phyloP scores from a whole-genome alignment of 1,140 invertebrate genomes.

The Micrasema minimum region DNA sequence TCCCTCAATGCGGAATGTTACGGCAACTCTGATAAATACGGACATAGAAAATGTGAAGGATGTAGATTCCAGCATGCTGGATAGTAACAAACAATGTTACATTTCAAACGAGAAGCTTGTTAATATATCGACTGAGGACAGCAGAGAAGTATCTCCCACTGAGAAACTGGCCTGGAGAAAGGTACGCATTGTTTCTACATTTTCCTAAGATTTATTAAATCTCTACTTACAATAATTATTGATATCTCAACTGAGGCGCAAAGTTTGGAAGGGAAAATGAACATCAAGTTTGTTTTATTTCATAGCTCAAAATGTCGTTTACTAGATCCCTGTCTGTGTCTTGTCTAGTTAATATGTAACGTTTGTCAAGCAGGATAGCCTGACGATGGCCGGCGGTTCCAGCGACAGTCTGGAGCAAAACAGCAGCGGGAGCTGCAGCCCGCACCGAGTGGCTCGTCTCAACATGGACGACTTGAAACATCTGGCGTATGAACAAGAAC shows the following conservation, averaged over 20 bases:
- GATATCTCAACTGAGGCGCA: too few species aligned
- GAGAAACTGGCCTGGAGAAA: conserved; percentile 40
- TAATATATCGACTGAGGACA: conserved; percentile 15
- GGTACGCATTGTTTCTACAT: conserved; percentile 13
- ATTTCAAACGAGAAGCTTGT: conserved; percentile 23
- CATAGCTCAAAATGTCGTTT: too few species aligned
- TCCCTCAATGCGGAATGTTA: conserved; percentile 30
- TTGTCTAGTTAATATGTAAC: neutral
- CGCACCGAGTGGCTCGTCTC: conserved; percentile 32
- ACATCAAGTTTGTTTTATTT: too few species aligned
- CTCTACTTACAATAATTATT: too few species aligned
- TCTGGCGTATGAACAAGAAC: conserved; percentile 48
- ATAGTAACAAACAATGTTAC: conserved; percentile 49
- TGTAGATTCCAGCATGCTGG: conserved; percentile 31
- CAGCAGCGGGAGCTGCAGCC: conserved; percentile 43
- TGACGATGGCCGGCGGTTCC: conserved; percentile 45
- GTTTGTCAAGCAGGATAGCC: conserved; percentile 31
- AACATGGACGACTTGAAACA: conserved; percentile 49
- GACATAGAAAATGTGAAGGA: conserved; percentile 26
- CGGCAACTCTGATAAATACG: conserved; percentile 19
- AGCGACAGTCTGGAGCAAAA: conserved; percentile 49
- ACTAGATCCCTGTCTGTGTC: too few species aligned
- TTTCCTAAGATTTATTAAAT: too few species aligned
- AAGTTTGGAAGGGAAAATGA: too few species aligned
- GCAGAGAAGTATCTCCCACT: conserved; percentile 19